Percentiles rank a stretch among this genome's conserved stretches.
Evolutionary conservation across 1,140 invertebrate genomes (phyloP).

Genomic region (Mya arenaria): DNA sequence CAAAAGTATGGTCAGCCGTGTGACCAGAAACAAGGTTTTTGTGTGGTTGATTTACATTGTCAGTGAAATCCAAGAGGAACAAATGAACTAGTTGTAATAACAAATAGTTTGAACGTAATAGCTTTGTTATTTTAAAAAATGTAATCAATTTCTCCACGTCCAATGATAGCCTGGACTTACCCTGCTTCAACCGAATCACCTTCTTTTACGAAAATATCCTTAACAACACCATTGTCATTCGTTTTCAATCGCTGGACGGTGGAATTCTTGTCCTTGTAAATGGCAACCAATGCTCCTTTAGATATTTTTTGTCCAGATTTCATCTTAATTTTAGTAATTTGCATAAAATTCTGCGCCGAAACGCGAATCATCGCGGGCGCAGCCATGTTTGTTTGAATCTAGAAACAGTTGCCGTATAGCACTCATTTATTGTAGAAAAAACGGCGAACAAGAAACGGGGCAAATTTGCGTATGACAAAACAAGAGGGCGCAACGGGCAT

Average conservation of each 20-base stretch:
- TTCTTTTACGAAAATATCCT: slow-evolving; percentile 87
- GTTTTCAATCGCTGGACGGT: slow-evolving; percentile 84
- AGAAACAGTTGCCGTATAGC: no score
- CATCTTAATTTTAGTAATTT: slow-evolving; percentile 92
- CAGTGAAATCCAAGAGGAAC: neutral
- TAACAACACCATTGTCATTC: slow-evolving; percentile 87
- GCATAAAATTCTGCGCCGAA: slow-evolving; percentile 65
- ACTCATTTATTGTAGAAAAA: no score
- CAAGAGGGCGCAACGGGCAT: no score
- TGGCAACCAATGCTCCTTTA: slow-evolving; percentile 89
- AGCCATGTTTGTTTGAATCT: slow-evolving; percentile 68
- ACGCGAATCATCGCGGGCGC: slow-evolving; percentile 55
- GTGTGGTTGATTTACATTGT: neutral
- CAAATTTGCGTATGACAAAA: no score
- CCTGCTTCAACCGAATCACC: slow-evolving; percentile 87
- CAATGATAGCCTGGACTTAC: slow-evolving; percentile 81
- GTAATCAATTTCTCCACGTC: neutral
- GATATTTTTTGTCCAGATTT: slow-evolving; percentile 89
- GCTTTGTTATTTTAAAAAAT: neutral
- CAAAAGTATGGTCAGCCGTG: neutral
- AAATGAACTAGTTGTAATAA: neutral
- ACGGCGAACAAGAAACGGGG: no score
- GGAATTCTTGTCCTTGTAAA: slow-evolving; percentile 84
- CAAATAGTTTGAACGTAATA: neutral
- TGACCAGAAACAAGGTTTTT: neutral